Percentiles rank a stretch among this genome's conserved stretches.
Evolutionary conservation across 2,113 vertebrate genomes (phyloP).

Genomic region (Trogon melanurus): DNA sequence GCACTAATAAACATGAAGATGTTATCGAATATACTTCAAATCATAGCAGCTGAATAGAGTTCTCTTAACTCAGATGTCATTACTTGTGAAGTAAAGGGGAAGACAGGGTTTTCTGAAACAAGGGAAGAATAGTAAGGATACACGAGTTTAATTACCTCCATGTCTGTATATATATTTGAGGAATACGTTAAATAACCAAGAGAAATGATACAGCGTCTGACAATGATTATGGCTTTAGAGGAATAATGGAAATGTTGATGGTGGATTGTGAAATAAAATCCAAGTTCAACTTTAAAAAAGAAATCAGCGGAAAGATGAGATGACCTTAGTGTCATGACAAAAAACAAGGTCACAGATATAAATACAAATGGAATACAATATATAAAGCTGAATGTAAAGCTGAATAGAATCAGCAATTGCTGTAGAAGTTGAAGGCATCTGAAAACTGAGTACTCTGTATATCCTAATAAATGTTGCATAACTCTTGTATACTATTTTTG

Average conservation of each 20-base stretch:
- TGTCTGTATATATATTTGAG: slow-evolving; percentile 31
- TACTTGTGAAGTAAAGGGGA: background rate
- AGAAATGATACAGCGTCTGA: slow-evolving; percentile 40
- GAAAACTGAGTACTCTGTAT: background rate
- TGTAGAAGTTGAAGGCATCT: background rate
- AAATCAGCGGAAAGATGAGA: background rate
- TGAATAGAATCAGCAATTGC: background rate
- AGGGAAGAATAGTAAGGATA: slow-evolving; percentile 37
- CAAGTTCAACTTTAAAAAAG: background rate
- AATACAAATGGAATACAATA: background rate
- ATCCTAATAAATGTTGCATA: background rate
- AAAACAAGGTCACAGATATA: background rate
- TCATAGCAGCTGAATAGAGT: background rate
- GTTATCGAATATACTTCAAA: slow-evolving; percentile 14
- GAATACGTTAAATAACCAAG: slow-evolving; percentile 33
- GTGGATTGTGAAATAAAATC: slow-evolving; percentile 30
- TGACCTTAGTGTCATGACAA: background rate
- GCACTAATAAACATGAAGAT: background rate
- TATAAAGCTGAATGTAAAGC: background rate
- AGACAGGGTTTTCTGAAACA: slow-evolving; percentile 29
- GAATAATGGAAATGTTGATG: slow-evolving; percentile 7
- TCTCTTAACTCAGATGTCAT: background rate
- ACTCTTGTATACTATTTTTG: background rate
- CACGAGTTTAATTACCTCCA: slow-evolving; percentile 56
- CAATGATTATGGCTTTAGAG: slow-evolving; percentile 26